These are phyloP conservation scores for Cataglyphis cursor DNA, from an alignment of 2,888 invertebrate species.

Conservation along the genomic window DNA sequence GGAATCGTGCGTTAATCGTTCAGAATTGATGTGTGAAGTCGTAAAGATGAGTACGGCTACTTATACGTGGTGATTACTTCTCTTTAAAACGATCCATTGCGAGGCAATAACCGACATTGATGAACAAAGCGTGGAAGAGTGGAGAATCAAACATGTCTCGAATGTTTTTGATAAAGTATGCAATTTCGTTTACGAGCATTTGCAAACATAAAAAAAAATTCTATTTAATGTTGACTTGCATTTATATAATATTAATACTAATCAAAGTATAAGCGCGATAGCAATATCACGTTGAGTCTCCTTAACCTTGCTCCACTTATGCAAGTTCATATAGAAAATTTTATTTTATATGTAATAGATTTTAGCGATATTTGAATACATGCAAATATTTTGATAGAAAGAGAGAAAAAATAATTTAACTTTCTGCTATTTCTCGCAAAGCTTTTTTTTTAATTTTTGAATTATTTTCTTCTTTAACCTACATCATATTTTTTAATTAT, in stretches of 20 bases:
- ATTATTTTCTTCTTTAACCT: neutral
- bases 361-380: conserved; percentile 50
- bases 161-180: conserved; percentile 23
- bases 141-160: neutral
- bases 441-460: neutral
- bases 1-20: conserved; percentile 48
- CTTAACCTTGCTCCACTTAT: conserved; percentile 74
- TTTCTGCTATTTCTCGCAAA: neutral
- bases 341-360: conserved; percentile 38
- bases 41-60: conserved; percentile 34
- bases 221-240: conserved; percentile 32
- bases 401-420: neutral
- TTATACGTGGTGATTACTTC: conserved; percentile 3
- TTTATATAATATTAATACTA: conserved; percentile 1
- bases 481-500: conserved; percentile 29
- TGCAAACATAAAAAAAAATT: conserved; percentile 37
- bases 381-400: neutral
- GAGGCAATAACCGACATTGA: conserved; percentile 21
- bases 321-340: conserved; percentile 57
- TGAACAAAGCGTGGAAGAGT: neutral
- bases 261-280: conserved; percentile 61
- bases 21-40: conserved; percentile 43
- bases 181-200: conserved; percentile 12
- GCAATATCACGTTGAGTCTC: conserved; percentile 57
- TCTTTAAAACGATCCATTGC: conserved; percentile 23